Evolutionary conservation across 2,797 vertebrate genomes (phyloP), one percentile per base, ranked within the genome.

Genomic region (Graptemys geographica): DNA sequence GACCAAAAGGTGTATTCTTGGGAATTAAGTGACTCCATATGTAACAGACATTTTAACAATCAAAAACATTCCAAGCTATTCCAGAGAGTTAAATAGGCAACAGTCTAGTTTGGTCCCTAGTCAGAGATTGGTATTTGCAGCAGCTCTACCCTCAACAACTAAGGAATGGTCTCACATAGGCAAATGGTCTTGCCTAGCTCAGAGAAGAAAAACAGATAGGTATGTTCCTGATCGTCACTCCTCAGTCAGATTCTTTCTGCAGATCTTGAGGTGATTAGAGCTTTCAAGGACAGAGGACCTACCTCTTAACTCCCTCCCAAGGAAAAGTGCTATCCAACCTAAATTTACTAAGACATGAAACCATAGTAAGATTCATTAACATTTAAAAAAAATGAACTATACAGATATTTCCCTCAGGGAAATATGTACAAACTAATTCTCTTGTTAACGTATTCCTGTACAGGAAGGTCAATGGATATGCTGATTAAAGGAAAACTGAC

Each of bases 21-120:
- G 18, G 18, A 37, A 69, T n/a, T 65, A 69, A 69, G 65, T n/a
- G 18, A 69, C n/a, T 37, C 23, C 0, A 0, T 11, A 31, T 0
- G 0, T 5, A 15, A 84, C 13, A 86, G n/a, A 86, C 11, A 8
- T 85, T 44, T 37, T 69, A 69, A 80, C 65, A 25, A 27, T 23
- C 18, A 10, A 55, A n/a, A 56, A 27, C 53, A 55, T 37, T 37
- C 65, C 9, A 69, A 69, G n/a, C n/a, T 62, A 31, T 6, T 52
- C 76, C n/a, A 53, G 78, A 53, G 33, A 16, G 10, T n/a, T 79
- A n/a, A 79, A 21, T 19, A 23, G 25, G 21, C n/a, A 27, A 37
- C 25, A 55, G 53, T 16, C 52, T 8, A 52, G n/a, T 5, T 59
- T 15, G 83, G 56, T 0, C 33, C 33, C 19, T 37, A 37, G 44